Evolutionary conservation across 2,797 vertebrate species (phyloP), one percentile per base, ranked within the genome.

Genomic region (Urophycis tenuis): DNA sequence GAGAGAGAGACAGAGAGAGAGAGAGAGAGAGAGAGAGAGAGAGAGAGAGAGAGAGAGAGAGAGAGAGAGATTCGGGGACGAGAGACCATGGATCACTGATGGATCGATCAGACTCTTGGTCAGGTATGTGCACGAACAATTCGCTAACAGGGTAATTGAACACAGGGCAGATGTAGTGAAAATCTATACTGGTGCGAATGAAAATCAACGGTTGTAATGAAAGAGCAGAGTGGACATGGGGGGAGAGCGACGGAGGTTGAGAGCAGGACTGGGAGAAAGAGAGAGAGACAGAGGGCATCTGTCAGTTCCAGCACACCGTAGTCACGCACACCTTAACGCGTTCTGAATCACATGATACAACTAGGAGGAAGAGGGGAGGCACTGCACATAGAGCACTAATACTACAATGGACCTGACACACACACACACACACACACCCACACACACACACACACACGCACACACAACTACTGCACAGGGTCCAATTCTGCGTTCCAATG

Each of bases 401-500:
- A 88, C 90, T 90, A 90, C 82, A 67, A 90, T 86, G 83, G 88
- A 91, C 45, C 45, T 49, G 6, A 60, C 53, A 60, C 53, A 60
- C 53, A 60, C 53, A n/a, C 53, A 67, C 53, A 64, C n/a, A 64
- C n/a, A 64, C 45, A 53, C 45, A 53, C 45, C 5, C 45, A 53
- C 45, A 53, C 45, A 53, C 45, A 22, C 45, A 22, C 45, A 22
- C 45, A 53, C 17, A 22, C 84, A 84, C 77, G 73, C 77, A 53
- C 12, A 84, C 83, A 83, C 53, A 60, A 60, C 87, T 87, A 87
- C 85, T 80, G 81, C 83, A 90, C 86, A 86, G 89, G 86, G 90
- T 91, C 87, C 91, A 80, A 75, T 87, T 91, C 91, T 91, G 91
- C 91, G 90, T 93, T 92, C 92, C 92, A 90, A 82, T 89, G 92